A percentile compares a stretch with the other conserved stretches of the same genome.
Conservation (phyloP, 2,113 vertebrate species). For the Protomyctophum bolini region DNA sequence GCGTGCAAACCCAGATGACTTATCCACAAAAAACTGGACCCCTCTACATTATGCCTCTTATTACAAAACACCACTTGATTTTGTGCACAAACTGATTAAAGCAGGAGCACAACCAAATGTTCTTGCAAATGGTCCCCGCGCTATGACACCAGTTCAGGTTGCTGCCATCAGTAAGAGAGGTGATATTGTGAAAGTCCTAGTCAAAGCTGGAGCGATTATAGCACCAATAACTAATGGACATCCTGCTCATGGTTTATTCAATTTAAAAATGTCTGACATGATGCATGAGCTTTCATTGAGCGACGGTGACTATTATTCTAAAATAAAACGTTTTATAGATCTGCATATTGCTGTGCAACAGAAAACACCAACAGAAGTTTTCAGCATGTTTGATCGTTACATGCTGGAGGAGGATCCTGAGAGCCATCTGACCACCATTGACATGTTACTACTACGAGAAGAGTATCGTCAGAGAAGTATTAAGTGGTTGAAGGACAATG, state of each 20-base stretch:
- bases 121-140: fast-evolving
- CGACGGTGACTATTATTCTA: too few relatives aligned
- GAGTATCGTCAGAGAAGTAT: conserved; percentile 42
- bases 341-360: too few relatives aligned
- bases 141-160: conserved; percentile 31
- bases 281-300: too few relatives aligned
- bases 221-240: fast-evolving
- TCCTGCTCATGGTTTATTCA: fast-evolving
- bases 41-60: too few relatives aligned
- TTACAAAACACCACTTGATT: neutral
- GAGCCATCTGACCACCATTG: conserved; percentile 17
- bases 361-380: conserved; percentile 31
- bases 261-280: too few relatives aligned
- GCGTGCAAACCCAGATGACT: too few relatives aligned
- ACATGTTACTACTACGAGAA: fast-evolving
- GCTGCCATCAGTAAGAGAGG: conserved; percentile 37
- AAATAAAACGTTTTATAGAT: too few relatives aligned
- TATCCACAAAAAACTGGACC: too few relatives aligned
- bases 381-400: neutral
- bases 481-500: conserved; percentile 53
- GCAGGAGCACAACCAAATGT: conserved; percentile 41
- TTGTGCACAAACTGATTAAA: conserved; percentile 43
- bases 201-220: conserved; percentile 40
- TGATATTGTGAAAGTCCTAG: conserved; percentile 43
- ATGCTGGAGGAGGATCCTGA: conserved; percentile 59